A percentile compares a stretch with the other conserved stretches of the same genome.
Conservation (phyloP, 2,113 vertebrate species). For the Xenopus laevis region DNA sequence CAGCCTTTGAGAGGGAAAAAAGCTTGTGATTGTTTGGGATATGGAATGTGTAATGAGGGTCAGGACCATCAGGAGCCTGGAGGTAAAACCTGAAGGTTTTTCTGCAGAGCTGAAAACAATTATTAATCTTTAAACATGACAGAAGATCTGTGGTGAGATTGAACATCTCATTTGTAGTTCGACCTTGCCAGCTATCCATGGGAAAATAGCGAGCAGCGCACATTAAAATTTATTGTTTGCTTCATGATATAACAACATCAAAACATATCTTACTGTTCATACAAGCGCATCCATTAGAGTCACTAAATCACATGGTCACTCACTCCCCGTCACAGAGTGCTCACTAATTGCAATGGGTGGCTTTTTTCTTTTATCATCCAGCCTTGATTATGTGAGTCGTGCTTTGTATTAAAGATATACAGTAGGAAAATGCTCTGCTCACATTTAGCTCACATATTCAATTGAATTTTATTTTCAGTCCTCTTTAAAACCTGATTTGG, state of each 20-base stretch:
- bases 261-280: constrained; percentile 29
- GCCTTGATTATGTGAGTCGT: too few relatives aligned
- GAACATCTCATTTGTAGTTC: constrained; percentile 47
- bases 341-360: too few relatives aligned
- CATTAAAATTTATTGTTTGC: constrained; percentile 10
- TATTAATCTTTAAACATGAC: constrained; percentile 58
- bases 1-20: constrained; percentile 45
- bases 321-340: neutral
- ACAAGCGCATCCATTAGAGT: constrained; percentile 19
- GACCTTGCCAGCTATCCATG: constrained; percentile 46
- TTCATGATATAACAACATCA: neutral
- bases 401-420: too few relatives aligned
- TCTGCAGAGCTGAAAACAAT: constrained; percentile 48
- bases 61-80: constrained; percentile 49
- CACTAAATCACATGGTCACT: neutral
- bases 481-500: too few relatives aligned
- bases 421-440: too few relatives aligned
- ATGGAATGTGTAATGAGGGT: constrained; percentile 49
- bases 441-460: too few relatives aligned
- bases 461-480: too few relatives aligned
- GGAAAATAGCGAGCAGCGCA: neutral
- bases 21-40: constrained; percentile 47
- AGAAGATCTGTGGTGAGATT: constrained; percentile 51
- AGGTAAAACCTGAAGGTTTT: constrained; percentile 53
- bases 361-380: too few relatives aligned